Evolutionary conservation across 1,140 invertebrate genomes (phyloP), one percentile per base, ranked within the genome.

Genomic region (Drosophila lini): DNA sequence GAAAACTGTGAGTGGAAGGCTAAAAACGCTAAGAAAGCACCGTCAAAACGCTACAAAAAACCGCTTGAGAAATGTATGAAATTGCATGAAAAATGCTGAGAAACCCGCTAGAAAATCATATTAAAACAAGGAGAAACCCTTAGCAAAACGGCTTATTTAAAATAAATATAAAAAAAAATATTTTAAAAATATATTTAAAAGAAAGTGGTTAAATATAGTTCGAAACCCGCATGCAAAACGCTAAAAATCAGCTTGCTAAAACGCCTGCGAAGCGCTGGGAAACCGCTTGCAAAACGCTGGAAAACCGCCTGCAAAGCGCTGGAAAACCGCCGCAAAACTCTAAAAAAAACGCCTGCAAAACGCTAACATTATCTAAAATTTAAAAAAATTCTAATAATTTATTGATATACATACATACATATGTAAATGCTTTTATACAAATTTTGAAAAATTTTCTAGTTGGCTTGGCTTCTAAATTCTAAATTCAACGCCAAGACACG

Each of bases 381-480:
- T 5, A 31, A 48, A 48, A 28, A 28, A 28, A 28, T 28, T 28
- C 5, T 5, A 28, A 28, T 28, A 28, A 5, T 28, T 5, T 28
- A 28, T 16, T 48, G 15, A n/a, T 31, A 0, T 19, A 19, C 19
- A 19, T 19, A 19, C n/a, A n/a, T n/a, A n/a, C n/a, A n/a, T n/a
- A n/a, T n/a, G n/a, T 28, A n/a, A 5, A 0, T 3, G 0, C 45
- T 31, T 48, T 8, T 10, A 6, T 16, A 28, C 4, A 6, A 50
- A 16, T 31, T 53, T 52, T 53, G 0, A 0, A 15, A 22, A 10
- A 15, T 3, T 22, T 53, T 36, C 0, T 13, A 36, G 50, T 53
- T 15, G 52, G 52, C 52, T n/a, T 0, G n/a, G 52, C n/a, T 55
- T 55, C 52, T 55, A 55, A 55, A 55, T 55, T 55, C 52, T 38